Evolutionary conservation across 2,797 vertebrate genomes (phyloP), one percentile per base, ranked within the genome.

Genomic region (Urocyon cinereoargenteus): DNA sequence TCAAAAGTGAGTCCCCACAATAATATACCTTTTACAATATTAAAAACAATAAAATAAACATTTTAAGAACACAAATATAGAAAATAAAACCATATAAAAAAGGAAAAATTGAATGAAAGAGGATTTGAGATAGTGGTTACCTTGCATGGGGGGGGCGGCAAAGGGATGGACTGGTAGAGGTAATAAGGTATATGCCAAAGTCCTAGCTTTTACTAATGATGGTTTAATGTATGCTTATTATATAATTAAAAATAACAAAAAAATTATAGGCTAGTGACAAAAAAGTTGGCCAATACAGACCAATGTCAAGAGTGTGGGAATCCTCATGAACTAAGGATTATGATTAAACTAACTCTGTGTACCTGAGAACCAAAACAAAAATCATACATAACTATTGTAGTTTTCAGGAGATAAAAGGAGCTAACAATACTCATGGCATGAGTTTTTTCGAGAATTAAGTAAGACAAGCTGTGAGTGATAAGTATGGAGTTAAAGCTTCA

Each of bases 31-130:
- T 96, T 85, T 66, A 59, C n/a, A 77, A 86, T 62, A 15, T 66
- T 12, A 77, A 82, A 95, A 83, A 36, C n/a, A 45, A 62, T 94
- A n/a, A 87, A 94, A 86, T 11, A 89, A 57, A 45, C 28, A 77
- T 34, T 94, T 77, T 45, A 79, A 79, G 16, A 62, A 36, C 75
- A 45, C 3, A 92, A 26, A 68, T 85, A n/a, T 36, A 82, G 4
- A 55, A 45, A 57, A 88, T 75, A 86, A 83, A 21, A 34, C 14
- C n/a, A 78, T 24, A 49, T 64, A 26, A 40, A 51, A 66, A 85
- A 59, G 19, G 53, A n/a, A 66, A n/a, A 28, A 34, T 2, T 34
- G 36, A 83, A 68, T 81, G 22, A 62, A 90, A 45, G 18, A 91
- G 36, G 28, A 55, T 53, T 75, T 64, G 9, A 77, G 34, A 13